These are phyloP conservation scores for Hippocampus kuda DNA, from an alignment of 2,797 vertebrate genomes.

Conservation along the genomic window DNA sequence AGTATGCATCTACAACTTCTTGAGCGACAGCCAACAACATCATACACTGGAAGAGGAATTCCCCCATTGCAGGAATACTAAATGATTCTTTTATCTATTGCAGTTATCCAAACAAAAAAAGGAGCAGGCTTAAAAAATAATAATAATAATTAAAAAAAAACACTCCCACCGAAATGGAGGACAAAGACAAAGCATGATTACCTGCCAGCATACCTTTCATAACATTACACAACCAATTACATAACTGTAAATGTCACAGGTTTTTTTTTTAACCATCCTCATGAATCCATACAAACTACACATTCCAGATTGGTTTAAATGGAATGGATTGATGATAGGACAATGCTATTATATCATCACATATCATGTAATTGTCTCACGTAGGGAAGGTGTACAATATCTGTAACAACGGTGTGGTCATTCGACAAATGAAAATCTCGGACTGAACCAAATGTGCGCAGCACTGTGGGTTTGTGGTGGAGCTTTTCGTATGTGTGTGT, in stretches of 20 bases:
- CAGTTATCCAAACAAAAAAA: background rate
- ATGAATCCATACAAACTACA: background rate
- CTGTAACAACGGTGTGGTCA: background rate
- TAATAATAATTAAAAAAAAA: too few relatives aligned
- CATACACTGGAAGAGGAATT: too few relatives aligned
- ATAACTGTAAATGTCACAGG: background rate
- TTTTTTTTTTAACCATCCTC: background rate
- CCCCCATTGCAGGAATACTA: too few relatives aligned
- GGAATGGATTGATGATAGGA: too few relatives aligned
- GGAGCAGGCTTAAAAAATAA: background rate
- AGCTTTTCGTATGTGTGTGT: too few relatives aligned
- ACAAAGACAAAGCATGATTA: background rate
- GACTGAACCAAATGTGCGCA: too few relatives aligned
- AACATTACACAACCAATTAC: background rate
- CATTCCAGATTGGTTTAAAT: background rate
- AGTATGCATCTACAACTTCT: too few relatives aligned
- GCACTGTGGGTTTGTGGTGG: too few relatives aligned
- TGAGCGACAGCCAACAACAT: too few relatives aligned
- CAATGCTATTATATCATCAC: too few relatives aligned
- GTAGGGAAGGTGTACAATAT: background rate
- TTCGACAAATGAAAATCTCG: too few relatives aligned
- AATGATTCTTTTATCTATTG: background rate
- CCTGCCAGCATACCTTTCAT: background rate
- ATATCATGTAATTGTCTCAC: background rate
- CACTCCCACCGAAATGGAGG: background rate